These are phyloP conservation scores for Phoxinus dragarum DNA, from an alignment of 2,797 vertebrate genomes.

Conservation along the genomic window DNA sequence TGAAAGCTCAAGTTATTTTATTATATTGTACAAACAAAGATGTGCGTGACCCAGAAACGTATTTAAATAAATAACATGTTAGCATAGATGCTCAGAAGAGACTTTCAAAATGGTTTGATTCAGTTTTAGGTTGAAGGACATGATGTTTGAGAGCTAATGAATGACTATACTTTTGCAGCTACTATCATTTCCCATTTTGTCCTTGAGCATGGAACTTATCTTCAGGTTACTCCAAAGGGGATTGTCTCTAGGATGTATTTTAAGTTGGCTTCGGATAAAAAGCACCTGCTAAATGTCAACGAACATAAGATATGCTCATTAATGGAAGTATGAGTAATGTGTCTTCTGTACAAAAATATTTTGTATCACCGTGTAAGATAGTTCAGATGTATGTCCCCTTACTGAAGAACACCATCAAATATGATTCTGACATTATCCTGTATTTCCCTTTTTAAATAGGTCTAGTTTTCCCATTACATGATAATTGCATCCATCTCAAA, in stretches of 20 bases:
- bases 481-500: constrained; percentile 17
- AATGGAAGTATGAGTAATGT: constrained; percentile 40
- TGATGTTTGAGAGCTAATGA: background rate
- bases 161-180: background rate
- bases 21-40: background rate
- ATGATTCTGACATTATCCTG: constrained; percentile 52
- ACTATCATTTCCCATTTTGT: background rate
- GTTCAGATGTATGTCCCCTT: constrained; percentile 40
- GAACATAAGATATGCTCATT: constrained; percentile 32
- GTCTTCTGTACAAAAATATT: constrained; percentile 49
- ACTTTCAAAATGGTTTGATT: background rate
- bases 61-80: background rate
- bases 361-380: constrained; percentile 36
- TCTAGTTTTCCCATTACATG: constrained; percentile 1
- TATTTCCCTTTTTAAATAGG: constrained; percentile 45
- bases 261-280: constrained; percentile 19
- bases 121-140: background rate
- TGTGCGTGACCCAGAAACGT: background rate
- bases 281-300: constrained; percentile 17
- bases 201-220: background rate
- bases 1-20: background rate
- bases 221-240: background rate
- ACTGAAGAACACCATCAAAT: constrained; percentile 9
- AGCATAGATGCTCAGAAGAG: background rate
- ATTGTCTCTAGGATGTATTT: background rate